Percentiles rank a stretch among this genome's conserved stretches.
Conservation (phyloP, 2,113 vertebrate genomes). For the Ophthalmolycus amberensis region DNA sequence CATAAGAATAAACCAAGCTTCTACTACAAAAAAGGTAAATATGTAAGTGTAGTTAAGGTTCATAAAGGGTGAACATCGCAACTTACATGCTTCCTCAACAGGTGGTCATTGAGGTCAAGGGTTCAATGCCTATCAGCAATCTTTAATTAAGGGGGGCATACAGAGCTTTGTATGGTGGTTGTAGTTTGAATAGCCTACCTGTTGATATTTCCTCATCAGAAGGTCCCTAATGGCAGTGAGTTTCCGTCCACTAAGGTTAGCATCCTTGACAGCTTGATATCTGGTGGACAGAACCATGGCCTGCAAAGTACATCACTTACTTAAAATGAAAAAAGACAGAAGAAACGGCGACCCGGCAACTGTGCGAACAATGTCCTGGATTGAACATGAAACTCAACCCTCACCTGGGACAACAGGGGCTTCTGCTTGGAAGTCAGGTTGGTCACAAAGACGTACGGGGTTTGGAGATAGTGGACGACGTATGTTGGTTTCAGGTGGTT, state of each 20-base stretch:
- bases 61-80: not conserved
- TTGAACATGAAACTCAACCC: not conserved
- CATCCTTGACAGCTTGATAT: constrained; percentile 85
- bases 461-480: constrained; percentile 89
- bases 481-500: constrained; percentile 92
- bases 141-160: not conserved
- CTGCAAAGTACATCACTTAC: constrained; percentile 72
- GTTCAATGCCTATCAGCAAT: not conserved
- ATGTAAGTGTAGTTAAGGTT: not conserved
- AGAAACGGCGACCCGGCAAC: not conserved
- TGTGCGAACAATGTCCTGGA: not conserved
- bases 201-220: constrained; percentile 88
- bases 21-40: not conserved
- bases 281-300: constrained; percentile 86
- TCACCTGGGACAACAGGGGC: constrained; percentile 89
- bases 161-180: not conserved
- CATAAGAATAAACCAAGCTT: not conserved
- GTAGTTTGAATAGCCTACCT: constrained; percentile 71
- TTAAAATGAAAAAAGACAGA: constrained; percentile 18
- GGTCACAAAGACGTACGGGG: constrained; percentile 89
- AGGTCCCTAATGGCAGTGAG: constrained; percentile 90
- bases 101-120: not conserved
- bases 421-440: constrained; percentile 74
- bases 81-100: not conserved
- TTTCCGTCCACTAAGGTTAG: constrained; percentile 88